Evolutionary conservation across 1,140 invertebrate species (phyloP), one percentile per base, ranked within the genome.

Genomic region (Platorchestia sp.): DNA sequence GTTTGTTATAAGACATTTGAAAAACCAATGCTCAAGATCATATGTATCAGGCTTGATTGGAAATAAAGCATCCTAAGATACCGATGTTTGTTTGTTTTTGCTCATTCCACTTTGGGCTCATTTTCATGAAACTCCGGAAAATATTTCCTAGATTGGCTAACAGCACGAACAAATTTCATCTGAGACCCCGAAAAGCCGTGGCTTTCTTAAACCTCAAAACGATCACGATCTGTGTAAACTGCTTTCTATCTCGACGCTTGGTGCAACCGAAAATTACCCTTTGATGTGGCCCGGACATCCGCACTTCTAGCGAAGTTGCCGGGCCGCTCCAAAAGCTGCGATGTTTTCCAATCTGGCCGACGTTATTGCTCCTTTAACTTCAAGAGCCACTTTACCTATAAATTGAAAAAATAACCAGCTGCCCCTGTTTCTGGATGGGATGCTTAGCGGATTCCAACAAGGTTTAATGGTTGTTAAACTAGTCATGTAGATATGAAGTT

Each of bases 311-410:
- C 87, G 36, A 36, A 41, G 87, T 89, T 89, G 87, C 87, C 41
- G 7, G 36, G 42, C 87, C n/a, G 87, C n/a, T 41, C 43, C n/a
- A 44, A 89, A 44, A 89, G n/a, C 87, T 89, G 43, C 41, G 41
- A 89, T 89, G 87, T 89, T 89, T 89, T 89, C 87, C 87, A 89
- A 89, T 89, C 87, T 89, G 87, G 87, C 87, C 41, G 87, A 41
- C 87, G 43, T 89, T 89, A 89, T 89, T 5, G n/a, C 87, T 7
- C 87, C 43, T 89, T 42, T 19, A 89, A 44, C 87, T 89, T 75
- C 59, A 75, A 75, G 27, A 75, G 27, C 59, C 59, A 75, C 59
- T 75, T 75, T 75, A 75, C 14, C 59, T 75, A 75, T 75, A 75
- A 75, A 75, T 75, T 75, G 59, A 75, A 14, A 75, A 75, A 75